Conservation (phyloP, 2,888 invertebrate species). For the Latrodectus hesperus region DNA sequence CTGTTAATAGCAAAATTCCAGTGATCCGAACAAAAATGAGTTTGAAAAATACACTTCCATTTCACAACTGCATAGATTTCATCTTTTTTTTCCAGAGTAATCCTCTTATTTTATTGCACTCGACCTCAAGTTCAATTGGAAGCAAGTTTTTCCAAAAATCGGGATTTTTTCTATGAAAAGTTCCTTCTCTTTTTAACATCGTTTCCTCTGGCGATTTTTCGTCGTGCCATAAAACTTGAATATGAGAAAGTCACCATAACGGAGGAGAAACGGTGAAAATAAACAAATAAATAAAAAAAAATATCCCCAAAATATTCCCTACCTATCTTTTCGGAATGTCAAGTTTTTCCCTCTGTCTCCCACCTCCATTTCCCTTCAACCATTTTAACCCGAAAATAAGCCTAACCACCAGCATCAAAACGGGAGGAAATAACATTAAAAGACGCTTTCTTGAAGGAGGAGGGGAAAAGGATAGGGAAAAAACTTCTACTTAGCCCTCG, state of each 20-base stretch:
- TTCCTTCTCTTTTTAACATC: background rate
- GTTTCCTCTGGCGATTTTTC: background rate
- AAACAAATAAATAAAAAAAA: background rate
- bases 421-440: constrained; percentile 43
- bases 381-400: constrained; percentile 28
- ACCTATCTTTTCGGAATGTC: constrained; percentile 13
- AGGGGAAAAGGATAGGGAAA: background rate
- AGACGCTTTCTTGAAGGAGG: constrained; percentile 20
- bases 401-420: constrained; percentile 17
- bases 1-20: no score
- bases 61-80: no score
- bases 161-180: background rate
- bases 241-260: background rate
- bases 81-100: background rate
- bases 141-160: background rate
- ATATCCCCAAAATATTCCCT: background rate
- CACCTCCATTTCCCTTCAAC: background rate
- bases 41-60: no score
- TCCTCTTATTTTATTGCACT: background rate
- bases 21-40: no score
- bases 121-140: no score
- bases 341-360: constrained; percentile 19
- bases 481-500: constrained; percentile 23
- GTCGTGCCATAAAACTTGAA: background rate
- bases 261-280: background rate